phyloP scores from a whole-genome alignment of 2,797 vertebrate species.

The Alosa sapidissima region DNA sequence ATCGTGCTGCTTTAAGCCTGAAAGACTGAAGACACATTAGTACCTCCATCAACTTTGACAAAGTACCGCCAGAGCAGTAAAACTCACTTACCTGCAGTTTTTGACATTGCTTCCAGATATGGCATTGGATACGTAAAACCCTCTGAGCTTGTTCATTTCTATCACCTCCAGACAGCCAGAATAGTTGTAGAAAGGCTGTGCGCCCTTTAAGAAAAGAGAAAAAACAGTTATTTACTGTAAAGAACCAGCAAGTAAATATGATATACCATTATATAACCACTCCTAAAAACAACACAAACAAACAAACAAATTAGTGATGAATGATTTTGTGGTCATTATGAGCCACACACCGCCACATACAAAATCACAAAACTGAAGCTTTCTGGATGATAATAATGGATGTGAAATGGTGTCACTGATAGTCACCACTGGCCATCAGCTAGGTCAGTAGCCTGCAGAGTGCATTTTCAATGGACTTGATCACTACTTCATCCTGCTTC shows the following conservation, averaged over 20 bases:
- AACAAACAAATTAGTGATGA: too few relatives aligned
- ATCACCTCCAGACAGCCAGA: slow-evolving; percentile 83
- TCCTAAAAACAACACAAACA: background rate
- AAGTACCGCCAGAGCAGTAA: slow-evolving; percentile 35
- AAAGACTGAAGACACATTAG: background rate
- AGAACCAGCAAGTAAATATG: slow-evolving; percentile 31
- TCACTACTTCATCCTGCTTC: background rate
- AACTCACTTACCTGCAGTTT: slow-evolving; percentile 80
- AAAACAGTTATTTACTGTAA: slow-evolving; percentile 41
- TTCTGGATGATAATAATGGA: background rate
- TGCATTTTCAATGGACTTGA: background rate
- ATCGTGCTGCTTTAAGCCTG: background rate
- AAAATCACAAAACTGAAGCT: background rate
- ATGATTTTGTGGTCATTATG: too few relatives aligned
- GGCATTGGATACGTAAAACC: slow-evolving; percentile 73
- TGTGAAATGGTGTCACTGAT: background rate
- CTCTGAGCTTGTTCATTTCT: slow-evolving; percentile 77
- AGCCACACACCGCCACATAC: too few relatives aligned
- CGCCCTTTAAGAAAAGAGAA: slow-evolving; percentile 65
- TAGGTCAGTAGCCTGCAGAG: background rate
- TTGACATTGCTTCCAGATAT: slow-evolving; percentile 71
- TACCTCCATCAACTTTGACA: background rate
- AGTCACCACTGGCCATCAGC: background rate
- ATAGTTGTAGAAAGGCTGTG: slow-evolving; percentile 78
- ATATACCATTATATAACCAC: background rate